Evolutionary conservation across 2,797 vertebrate species (phyloP).

Genomic region (Rousettus madagascariensis): DNA sequence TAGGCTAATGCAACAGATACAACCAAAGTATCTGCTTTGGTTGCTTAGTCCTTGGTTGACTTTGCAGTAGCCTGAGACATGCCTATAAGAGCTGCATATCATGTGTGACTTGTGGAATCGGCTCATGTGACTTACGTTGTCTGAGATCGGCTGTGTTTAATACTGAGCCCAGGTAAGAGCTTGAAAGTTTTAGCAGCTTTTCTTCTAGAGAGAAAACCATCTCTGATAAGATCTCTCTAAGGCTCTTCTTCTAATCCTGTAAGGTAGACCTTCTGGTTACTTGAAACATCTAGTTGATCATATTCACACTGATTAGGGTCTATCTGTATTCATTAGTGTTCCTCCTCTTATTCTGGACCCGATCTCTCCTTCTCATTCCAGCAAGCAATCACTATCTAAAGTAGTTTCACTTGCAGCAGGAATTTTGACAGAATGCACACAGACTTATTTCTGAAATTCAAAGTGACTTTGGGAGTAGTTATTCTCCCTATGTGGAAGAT

Average conservation of each 20-base stretch:
- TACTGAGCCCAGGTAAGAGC: background rate
- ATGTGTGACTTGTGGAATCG: background rate
- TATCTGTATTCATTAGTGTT: background rate
- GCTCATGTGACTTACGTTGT: background rate
- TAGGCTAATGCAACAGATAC: background rate
- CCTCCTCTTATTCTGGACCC: background rate
- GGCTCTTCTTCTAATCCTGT: background rate
- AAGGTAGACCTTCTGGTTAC: background rate
- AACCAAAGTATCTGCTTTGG: background rate
- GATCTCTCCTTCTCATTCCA: background rate
- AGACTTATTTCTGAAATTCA: conserved; percentile 47
- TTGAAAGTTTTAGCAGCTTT: background rate
- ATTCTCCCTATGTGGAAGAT: background rate
- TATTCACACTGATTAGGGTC: background rate
- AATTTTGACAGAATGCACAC: background rate
- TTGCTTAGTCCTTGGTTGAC: background rate
- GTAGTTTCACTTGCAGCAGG: background rate
- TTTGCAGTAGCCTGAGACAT: background rate
- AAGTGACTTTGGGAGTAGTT: background rate
- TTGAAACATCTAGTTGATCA: background rate
- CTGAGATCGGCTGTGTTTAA: background rate
- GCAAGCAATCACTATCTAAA: conserved; percentile 14
- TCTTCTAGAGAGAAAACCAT: background rate
- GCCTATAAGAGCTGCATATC: background rate
- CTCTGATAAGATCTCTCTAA: background rate